These are phyloP conservation scores for Hymenopus coronatus DNA, from an alignment of 2,888 invertebrate genomes.

Conservation along the genomic window DNA sequence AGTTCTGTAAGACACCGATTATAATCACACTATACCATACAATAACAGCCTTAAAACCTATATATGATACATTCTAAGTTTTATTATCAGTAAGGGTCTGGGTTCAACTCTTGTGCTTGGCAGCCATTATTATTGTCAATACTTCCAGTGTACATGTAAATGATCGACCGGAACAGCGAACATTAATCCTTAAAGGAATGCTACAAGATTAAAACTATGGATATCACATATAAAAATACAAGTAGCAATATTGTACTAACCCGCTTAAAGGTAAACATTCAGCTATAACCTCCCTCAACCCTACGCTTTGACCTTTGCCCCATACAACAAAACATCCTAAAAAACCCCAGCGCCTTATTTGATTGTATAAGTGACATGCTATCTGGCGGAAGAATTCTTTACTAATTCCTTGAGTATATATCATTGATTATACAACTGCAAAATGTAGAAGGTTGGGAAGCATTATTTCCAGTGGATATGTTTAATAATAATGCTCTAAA, in stretches of 20 bases:
- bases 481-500: too few relatives aligned
- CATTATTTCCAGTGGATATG: background rate
- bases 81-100: conserved; percentile 27
- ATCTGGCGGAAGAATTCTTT: conserved; percentile 20
- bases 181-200: background rate
- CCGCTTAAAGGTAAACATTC: conserved; percentile 31
- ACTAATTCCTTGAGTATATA: conserved; percentile 3
- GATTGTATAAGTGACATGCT: conserved; percentile 14
- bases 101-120: conserved; percentile 36
- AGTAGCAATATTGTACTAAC: conserved; percentile 25
- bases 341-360: conserved; percentile 27
- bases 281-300: conserved; percentile 33
- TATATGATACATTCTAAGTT: background rate
- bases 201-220: background rate
- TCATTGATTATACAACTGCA: conserved; percentile 3
- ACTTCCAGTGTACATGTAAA: conserved; percentile 14
- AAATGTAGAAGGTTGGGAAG: background rate
- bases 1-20: background rate
- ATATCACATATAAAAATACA: background rate
- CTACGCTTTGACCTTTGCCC: conserved; percentile 31
- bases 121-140: conserved; percentile 31
- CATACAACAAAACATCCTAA: conserved; percentile 30
- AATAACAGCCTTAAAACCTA: background rate
- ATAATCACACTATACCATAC: background rate
- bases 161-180: conserved; percentile 13